phyloP scores from a whole-genome alignment of 2,888 invertebrate species.

The Sarcophaga rosellei region DNA sequence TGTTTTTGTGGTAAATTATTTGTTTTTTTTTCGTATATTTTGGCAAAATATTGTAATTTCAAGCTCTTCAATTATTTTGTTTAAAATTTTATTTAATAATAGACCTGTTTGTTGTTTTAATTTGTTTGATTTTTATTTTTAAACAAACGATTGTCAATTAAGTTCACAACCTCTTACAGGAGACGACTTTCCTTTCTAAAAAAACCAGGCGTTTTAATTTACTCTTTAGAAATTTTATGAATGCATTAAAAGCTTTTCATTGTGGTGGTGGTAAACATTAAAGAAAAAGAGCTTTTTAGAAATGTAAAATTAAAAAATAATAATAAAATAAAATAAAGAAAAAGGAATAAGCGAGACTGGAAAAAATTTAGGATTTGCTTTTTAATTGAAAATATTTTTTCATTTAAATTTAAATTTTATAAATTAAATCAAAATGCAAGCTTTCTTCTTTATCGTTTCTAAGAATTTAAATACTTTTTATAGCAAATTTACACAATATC shows the following conservation, averaged over 20 bases:
- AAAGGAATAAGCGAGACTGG: conserved; percentile 40
- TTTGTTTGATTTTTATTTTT: conserved; percentile 47
- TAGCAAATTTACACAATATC: conserved; percentile 46
- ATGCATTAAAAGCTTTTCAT: conserved; percentile 15
- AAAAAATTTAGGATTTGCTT: not conserved
- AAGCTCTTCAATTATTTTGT: conserved; percentile 56
- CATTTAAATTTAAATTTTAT: too few species aligned
- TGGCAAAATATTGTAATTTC: conserved; percentile 65
- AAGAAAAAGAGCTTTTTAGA: not conserved
- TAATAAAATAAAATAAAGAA: not conserved
- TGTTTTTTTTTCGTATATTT: conserved; percentile 14
- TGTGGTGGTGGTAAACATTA: not conserved
- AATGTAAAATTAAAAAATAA: conserved; percentile 18
- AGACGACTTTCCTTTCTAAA: conserved; percentile 51
- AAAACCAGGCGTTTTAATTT: conserved; percentile 4
- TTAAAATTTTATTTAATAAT: conserved; percentile 33
- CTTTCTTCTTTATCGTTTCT: conserved; percentile 11
- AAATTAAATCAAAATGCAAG: conserved; percentile 35
- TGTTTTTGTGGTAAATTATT: conserved; percentile 23
- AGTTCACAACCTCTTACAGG: conserved; percentile 67
- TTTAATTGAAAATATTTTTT: not conserved
- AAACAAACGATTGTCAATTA: conserved; percentile 66
- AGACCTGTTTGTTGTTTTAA: conserved; percentile 63
- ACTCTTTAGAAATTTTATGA: not conserved
- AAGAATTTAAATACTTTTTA: conserved; percentile 9